Evolutionary conservation across 2,797 vertebrate species (phyloP), one percentile per base, ranked within the genome.

Genomic region (Synanceia verrucosa): DNA sequence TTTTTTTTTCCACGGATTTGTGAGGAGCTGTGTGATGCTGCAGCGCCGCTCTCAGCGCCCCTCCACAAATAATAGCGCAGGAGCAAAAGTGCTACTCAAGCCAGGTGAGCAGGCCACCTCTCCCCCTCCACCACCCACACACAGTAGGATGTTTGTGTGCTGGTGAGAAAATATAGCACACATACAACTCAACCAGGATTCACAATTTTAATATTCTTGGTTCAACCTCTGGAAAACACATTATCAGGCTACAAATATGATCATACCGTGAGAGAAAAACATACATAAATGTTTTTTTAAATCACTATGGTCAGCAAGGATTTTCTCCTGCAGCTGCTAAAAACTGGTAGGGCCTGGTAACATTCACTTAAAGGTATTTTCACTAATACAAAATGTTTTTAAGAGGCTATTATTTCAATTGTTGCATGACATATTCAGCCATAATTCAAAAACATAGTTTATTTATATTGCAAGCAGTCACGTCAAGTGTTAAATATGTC

Each of bases 51-150:
- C 93, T 95, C 94, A 93, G 95, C 83, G 90, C 94, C 95, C 96
- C 95, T 94, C 95, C 95, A 93, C 82, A 95, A 96, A 97, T 97
- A 98, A 97, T 98, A 98, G 96, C 96, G 96, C 98, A 99, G 97
- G 97, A 97, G 96, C 93, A 93, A 90, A 94, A 86, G 77, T 82
- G 79, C 85, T 73, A 87, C 86, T 90, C 79, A 80, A 90, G 90
- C 84, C 63, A 70, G 91, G 87, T 87, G 85, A 92, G 88, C 91
- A 92, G 86, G 90, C 90, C 83, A 78, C 76, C 78, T 86, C 82
- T 37, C 59, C 52, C 59, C 70, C 70, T 82, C 61, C 66, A 65
- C 29, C 61, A 34, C 78, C 73, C 75, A 84, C 80, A 65, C 60
- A 63, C 19, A 62, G 37, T 24, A 41, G 57, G 60, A 24, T 43